These are phyloP conservation scores for Chelonia mydas DNA, from an alignment of 2,797 vertebrate genomes.

Conservation along the genomic window DNA sequence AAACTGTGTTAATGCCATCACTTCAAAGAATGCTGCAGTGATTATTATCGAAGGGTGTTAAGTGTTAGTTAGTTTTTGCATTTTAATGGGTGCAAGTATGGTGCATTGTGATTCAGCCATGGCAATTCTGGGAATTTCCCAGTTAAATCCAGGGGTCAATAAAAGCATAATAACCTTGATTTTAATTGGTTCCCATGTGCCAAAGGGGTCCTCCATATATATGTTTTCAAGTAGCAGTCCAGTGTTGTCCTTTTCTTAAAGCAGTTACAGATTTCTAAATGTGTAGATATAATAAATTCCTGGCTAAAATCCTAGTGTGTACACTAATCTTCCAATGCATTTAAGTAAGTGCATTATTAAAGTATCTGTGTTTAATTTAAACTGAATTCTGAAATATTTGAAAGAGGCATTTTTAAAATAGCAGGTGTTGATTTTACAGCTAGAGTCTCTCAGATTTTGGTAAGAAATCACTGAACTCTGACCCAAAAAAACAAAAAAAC, in stretches of 20 bases:
- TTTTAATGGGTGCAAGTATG: not conserved
- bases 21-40: not conserved
- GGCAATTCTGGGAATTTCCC: not conserved
- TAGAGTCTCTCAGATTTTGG: not conserved
- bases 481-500: not conserved
- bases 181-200: not conserved
- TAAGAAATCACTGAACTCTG: not conserved
- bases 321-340: not conserved
- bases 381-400: not conserved
- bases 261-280: not conserved
- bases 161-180: not conserved
- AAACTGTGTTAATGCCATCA: constrained; percentile 1
- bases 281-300: not conserved
- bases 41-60: constrained; percentile 4
- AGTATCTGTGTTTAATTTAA: not conserved
- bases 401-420: not conserved
- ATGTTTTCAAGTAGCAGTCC: not conserved
- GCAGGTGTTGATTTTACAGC: not conserved
- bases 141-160: not conserved
- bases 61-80: not conserved
- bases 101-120: not conserved
- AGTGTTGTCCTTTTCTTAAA: not conserved
- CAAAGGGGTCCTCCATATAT: not conserved
- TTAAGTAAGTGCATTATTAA: not conserved
- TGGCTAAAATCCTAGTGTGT: not conserved